Percentiles rank a stretch among this genome's conserved stretches.
phyloP scores from a whole-genome alignment of 2,797 vertebrate species.

The Semaprochilodus insignis region DNA sequence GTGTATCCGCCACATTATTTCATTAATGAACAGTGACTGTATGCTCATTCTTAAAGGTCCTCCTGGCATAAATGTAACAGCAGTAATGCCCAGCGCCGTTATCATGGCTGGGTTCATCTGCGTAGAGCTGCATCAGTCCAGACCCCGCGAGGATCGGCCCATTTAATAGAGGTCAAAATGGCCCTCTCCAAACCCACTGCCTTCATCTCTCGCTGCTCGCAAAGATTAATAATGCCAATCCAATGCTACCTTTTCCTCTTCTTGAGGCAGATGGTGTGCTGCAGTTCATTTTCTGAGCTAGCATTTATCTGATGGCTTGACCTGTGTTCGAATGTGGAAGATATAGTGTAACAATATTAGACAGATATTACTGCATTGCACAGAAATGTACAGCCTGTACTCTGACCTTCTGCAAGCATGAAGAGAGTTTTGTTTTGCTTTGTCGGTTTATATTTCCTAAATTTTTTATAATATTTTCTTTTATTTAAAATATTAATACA shows the following conservation, averaged over 20 bases:
- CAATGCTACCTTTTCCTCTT: neutral
- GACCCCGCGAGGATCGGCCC: slow-evolving; percentile 45
- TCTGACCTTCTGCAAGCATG: neutral
- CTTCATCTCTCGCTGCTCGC: slow-evolving; percentile 24
- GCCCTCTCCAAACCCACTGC: slow-evolving; percentile 32
- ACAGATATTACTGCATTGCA: neutral
- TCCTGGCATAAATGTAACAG: slow-evolving; percentile 26
- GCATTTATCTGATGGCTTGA: neutral
- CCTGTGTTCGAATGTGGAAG: neutral
- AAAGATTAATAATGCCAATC: slow-evolving; percentile 40
- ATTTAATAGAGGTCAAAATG: slow-evolving; percentile 45
- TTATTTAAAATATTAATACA: neutral
- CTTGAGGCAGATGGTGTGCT: neutral
- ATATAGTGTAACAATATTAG: neutral
- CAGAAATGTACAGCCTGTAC: neutral
- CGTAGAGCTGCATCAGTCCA: slow-evolving; percentile 42
- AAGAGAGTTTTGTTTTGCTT: neutral
- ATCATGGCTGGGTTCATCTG: slow-evolving; percentile 33
- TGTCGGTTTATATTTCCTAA: neutral
- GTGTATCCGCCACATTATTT: neutral
- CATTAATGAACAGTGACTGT: neutral
- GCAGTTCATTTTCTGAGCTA: neutral
- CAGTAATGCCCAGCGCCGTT: slow-evolving; percentile 24
- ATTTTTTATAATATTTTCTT: neutral
- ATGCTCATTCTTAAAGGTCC: neutral